A percentile compares a stretch with the other conserved stretches of the same genome.
Evolutionary conservation across 35 echinoderm and acorn worm species (phyloP).

Genomic region (Apostichopus japonicus): DNA sequence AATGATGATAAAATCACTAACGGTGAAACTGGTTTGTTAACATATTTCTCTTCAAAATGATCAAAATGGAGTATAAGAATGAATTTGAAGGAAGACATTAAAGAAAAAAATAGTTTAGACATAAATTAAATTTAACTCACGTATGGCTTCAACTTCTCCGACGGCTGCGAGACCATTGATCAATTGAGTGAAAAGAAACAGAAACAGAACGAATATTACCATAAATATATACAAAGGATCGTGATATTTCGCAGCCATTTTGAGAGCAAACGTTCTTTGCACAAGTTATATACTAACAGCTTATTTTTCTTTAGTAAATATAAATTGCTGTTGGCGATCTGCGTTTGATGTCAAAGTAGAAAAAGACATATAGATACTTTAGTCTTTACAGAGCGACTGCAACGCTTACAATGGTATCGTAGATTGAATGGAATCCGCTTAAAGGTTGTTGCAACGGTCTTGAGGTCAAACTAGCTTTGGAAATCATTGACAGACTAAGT

Average conservation of each 20-base stretch:
- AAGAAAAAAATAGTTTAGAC: background rate
- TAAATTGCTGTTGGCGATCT: too few species aligned
- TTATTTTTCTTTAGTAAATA: too few species aligned
- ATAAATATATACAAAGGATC: slow-evolving; percentile 12
- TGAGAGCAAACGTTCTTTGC: background rate
- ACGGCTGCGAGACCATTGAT: background rate
- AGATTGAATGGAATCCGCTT: too few species aligned
- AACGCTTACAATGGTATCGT: too few species aligned
- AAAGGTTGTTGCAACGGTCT: too few species aligned
- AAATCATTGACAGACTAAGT: too few species aligned
- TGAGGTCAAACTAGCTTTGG: too few species aligned
- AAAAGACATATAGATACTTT: too few species aligned
- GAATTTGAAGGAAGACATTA: background rate
- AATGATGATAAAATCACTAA: too few species aligned
- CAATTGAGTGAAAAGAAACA: background rate
- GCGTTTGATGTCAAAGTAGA: too few species aligned
- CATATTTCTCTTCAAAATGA: background rate
- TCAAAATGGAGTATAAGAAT: background rate
- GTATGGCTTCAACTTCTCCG: slow-evolving; percentile 11
- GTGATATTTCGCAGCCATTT: background rate
- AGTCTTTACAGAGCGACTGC: too few species aligned
- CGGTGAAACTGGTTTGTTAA: too few species aligned
- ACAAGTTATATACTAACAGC: background rate
- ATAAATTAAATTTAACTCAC: background rate
- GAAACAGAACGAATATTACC: background rate